Evolutionary conservation across 2,888 invertebrate species (phyloP), one percentile per base, ranked within the genome.

Genomic region (Drosophila nigritarsus): DNA sequence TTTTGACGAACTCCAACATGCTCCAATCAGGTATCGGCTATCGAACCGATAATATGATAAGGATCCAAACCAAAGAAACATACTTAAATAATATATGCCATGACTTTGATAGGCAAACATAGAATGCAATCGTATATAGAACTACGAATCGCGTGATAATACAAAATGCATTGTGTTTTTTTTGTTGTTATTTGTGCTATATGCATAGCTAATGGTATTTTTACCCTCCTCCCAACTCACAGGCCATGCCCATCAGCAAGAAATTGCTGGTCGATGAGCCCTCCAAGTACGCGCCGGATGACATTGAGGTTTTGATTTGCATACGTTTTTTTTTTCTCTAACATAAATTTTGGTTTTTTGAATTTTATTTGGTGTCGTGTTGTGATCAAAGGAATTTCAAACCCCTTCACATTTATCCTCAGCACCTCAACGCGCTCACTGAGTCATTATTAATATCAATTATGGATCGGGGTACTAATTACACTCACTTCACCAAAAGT

Each of bases 231-330:
- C 59, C 63, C 73, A 53, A 48, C 42, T 64, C 77, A 75, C 90
- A 92, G 92, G 92, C 92, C 73, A 81, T 81, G 77, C 88, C 73
- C 77, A 83, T 91, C 77, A 90, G 77, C 76, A 78, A 77, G 58
- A 86, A 81, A 77, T 72, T 79, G 73, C 71, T 79, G 67, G 74
- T 80, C 79, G 92, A 90, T 75, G 91, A 83, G 68, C 70, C 83
- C 74, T 79, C 85, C 75, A 91, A 87, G 68, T 92, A 91, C 82
- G 64, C 86, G 63, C 75, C 84, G 82, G 92, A 92, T 82, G 92
- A 92, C 75, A 92, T 92, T 80, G 92, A 92, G 92, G 92, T 91
- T 91, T 83, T 75, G 68, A 68, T 77, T 60, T 83, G 50, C 69
- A 64, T 66, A 67, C 48, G 70, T 83, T 69, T 73, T 75, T 75